Conservation (phyloP, 2,888 invertebrate genomes). For the Callosobruchus maculatus region DNA sequence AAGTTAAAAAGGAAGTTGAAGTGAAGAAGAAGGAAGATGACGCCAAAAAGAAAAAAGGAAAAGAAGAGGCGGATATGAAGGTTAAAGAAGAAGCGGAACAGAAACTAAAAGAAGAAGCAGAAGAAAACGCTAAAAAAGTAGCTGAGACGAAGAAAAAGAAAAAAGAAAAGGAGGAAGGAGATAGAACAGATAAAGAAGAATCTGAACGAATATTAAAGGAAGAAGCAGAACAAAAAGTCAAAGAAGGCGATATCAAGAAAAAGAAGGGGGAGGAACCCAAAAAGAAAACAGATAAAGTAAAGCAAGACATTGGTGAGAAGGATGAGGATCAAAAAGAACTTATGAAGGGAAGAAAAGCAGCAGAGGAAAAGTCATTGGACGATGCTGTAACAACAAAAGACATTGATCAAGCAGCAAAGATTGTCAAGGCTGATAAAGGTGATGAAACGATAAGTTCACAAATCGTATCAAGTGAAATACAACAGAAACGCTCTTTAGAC, state of each 20-base stretch:
- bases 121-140: slow-evolving; percentile 19
- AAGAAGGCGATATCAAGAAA: slow-evolving; percentile 14
- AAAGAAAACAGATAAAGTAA: slow-evolving; percentile 19
- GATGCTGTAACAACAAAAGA: too few relatives aligned
- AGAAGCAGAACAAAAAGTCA: slow-evolving; percentile 11
- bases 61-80: slow-evolving; percentile 17
- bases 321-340: slow-evolving; percentile 3
- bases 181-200: neutral
- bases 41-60: slow-evolving; percentile 22
- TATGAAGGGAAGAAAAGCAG: neutral
- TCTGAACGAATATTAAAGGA: slow-evolving; percentile 4
- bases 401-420: too few relatives aligned
- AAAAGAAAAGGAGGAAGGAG: neutral
- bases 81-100: slow-evolving; percentile 25
- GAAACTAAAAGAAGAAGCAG: slow-evolving; percentile 20
- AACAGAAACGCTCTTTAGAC: neutral
- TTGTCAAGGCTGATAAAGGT: too few relatives aligned
- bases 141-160: slow-evolving; percentile 5
- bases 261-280: slow-evolving; percentile 22
- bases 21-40: slow-evolving; percentile 15
- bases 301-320: slow-evolving; percentile 19
- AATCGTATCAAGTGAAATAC: neutral
- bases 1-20: slow-evolving; percentile 11
- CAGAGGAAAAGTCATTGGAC: neutral
- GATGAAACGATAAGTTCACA: too few relatives aligned